Base-by-base conservation (phyloP, 2,888 invertebrate species). In the Ischnura elegans region DNA sequence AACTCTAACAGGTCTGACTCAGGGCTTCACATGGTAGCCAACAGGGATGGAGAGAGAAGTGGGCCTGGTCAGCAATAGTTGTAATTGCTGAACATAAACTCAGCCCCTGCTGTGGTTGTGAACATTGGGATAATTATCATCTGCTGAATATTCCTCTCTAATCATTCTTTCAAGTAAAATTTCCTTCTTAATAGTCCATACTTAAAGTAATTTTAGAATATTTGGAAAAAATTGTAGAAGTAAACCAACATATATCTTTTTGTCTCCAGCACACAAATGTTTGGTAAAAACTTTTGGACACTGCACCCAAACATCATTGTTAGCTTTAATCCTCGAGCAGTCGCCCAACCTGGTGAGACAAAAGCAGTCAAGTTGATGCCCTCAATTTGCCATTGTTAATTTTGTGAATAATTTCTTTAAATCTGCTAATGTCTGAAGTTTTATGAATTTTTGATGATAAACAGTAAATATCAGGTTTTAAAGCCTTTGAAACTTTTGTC, bases 21-120 rank as follows among this genome's bases (percentile, higher is more conserved):
- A n/a, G 90, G 55, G 90, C 90, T 66, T 90, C 90, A 90, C 90
- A 90, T 90, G 90, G 90, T 90, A 90, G 90, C 90, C 90, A 90
- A 66, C 61, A 61, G 90, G 55, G 61, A 61, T 61, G 61, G 61
- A 90, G 90, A 43, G 42, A 90, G 90, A n/a, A 90, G 90, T 90
- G 90, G 90, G 61, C 61, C 61, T 66, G 90, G 90, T 90, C 90
- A 90, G 90, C 90, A 90, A 90, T 90, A 90, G 90, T 90, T 90
- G 90, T 90, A 90, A 90, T 90, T 90, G 90, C 90, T 90, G 90
- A 90, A 90, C 43, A 90, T 61, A 90, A 90, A 90, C 61, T 43
- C 90, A 61, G 61, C 90, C 90, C 90, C 90, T 90, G 90, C 90
- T 90, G 90, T 90, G 66, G 90, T 90, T 90, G n/a, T 90, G 61